Evolutionary conservation across 2,888 invertebrate genomes (phyloP).

Genomic region (Luffia ferchaultella): DNA sequence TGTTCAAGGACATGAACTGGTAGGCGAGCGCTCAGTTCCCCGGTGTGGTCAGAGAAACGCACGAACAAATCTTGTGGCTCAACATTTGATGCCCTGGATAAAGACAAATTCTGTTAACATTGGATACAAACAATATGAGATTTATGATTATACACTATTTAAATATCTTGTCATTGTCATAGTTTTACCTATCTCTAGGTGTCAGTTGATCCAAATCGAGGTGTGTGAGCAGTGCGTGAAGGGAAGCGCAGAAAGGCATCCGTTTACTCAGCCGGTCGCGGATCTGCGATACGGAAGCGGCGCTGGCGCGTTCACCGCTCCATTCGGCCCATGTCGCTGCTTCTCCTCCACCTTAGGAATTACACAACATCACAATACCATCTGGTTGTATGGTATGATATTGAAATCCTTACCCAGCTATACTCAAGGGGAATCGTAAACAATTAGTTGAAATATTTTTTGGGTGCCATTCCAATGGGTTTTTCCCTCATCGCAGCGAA

Average conservation of each 20-base stretch:
- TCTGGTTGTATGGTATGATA: too few relatives aligned
- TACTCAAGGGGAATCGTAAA: too few relatives aligned
- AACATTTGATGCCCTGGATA: neutral
- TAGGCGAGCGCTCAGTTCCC: conserved; percentile 68
- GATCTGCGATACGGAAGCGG: conserved; percentile 37
- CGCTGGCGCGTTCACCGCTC: conserved; percentile 41
- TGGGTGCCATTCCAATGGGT: too few relatives aligned
- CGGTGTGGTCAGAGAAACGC: conserved; percentile 74
- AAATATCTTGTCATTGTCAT: too few relatives aligned
- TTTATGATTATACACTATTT: too few relatives aligned
- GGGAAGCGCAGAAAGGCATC: conserved; percentile 73
- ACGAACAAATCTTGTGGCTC: conserved; percentile 63
- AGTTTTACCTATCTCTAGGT: too few relatives aligned
- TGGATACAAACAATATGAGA: too few relatives aligned
- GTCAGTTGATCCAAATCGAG: conserved; percentile 77
- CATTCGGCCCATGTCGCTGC: conserved; percentile 52
- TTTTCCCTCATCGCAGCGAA: too few relatives aligned
- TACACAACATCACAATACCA: neutral
- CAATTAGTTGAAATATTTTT: too few relatives aligned
- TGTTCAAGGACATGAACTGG: conserved; percentile 66
- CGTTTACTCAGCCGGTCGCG: conserved; percentile 35
- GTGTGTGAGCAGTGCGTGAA: conserved; percentile 72
- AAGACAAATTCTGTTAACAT: too few relatives aligned
- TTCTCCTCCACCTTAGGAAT: conserved; percentile 36
- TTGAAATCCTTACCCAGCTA: too few relatives aligned